Conservation (phyloP, 2,113 vertebrate genomes). For the Prochilodus magdalenae region DNA sequence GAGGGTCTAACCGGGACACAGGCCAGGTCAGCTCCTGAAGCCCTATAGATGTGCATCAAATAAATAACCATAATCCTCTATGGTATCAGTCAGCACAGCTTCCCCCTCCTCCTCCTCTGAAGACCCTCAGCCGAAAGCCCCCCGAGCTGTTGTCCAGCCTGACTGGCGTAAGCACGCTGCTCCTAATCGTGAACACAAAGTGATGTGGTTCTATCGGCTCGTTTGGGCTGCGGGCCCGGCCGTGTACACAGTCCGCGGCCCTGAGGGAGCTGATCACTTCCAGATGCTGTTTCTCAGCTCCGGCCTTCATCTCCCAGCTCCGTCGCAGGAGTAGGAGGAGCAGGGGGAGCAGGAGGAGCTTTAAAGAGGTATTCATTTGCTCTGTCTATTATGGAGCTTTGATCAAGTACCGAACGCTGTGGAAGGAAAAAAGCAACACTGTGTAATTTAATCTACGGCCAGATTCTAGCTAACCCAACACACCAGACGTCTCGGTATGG, state of each 20-base stretch:
- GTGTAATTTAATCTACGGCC: too few relatives aligned
- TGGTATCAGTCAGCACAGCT: not conserved
- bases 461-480: too few relatives aligned
- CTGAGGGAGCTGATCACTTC: slow-evolving; percentile 56
- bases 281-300: slow-evolving; percentile 58
- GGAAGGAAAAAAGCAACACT: too few relatives aligned
- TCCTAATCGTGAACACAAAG: slow-evolving; percentile 56
- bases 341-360: not conserved
- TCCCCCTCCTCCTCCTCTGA: not conserved
- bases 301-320: slow-evolving; percentile 44
- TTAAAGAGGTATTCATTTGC: too few relatives aligned
- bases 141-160: slow-evolving; percentile 33
- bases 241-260: slow-evolving; percentile 43
- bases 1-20: too few relatives aligned
- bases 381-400: too few relatives aligned
- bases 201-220: slow-evolving; percentile 64
- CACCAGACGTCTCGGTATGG: too few relatives aligned
- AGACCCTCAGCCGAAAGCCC: too few relatives aligned
- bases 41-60: too few relatives aligned
- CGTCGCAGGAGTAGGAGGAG: not conserved
- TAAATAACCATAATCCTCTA: too few relatives aligned
- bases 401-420: too few relatives aligned
- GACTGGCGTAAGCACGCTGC: slow-evolving; percentile 48
- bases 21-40: too few relatives aligned
- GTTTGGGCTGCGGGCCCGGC: slow-evolving; percentile 56